Conservation (phyloP, 2,797 vertebrate species). For the Sebastes iracundus region DNA sequence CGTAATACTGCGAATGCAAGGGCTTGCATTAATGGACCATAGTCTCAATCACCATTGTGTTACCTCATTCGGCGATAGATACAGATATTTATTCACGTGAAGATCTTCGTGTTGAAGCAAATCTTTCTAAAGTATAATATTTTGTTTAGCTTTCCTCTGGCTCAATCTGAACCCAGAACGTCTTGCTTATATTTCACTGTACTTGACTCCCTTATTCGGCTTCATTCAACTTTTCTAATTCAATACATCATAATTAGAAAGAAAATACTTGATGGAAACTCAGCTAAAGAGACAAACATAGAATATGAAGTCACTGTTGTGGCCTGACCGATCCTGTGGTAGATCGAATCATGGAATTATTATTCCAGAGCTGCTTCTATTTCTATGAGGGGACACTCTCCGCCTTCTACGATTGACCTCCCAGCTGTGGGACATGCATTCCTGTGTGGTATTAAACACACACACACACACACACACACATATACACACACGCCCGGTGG, state of each 20-base stretch:
- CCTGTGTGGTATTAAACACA: constrained; percentile 10
- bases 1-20: too few relatives aligned
- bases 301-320: constrained; percentile 53
- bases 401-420: constrained; percentile 6
- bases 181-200: neutral
- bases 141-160: neutral
- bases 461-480: neutral
- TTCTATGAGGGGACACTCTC: constrained; percentile 11
- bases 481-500: neutral
- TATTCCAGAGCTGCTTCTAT: constrained; percentile 53
- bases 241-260: constrained; percentile 4
- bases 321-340: constrained; percentile 14
- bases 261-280: constrained; percentile 22
- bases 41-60: too few relatives aligned
- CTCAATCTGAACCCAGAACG: fast-evolving
- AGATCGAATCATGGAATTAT: constrained; percentile 42
- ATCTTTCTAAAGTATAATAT: neutral
- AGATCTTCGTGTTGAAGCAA: too few relatives aligned
- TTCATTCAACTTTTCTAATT: neutral
- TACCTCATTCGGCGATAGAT: too few relatives aligned
- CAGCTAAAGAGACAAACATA: constrained; percentile 24
- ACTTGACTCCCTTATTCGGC: neutral
- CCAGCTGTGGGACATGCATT: constrained; percentile 31
- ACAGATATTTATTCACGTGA: too few relatives aligned
- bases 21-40: fast-evolving